Evolutionary conservation across 2,888 invertebrate genomes (phyloP), one percentile per base, ranked within the genome.

Genomic region (Microplitis manilae): DNA sequence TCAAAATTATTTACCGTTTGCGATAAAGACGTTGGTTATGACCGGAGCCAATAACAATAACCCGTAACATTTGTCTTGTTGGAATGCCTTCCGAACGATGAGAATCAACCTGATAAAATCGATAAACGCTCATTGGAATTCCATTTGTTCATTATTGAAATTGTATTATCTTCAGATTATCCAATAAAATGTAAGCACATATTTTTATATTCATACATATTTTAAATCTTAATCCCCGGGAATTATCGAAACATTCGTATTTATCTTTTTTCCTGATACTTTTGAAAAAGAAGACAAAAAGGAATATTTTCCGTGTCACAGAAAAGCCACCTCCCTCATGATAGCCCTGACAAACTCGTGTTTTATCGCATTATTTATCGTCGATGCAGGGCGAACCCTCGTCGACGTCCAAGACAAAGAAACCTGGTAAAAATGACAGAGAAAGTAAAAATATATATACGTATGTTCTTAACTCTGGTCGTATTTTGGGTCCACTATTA

Each of bases 351-450:
- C 88, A 88, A 88, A 89, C 88, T 89, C 89, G 87, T 89, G 89
- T 89, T 90, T 90, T 90, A 90, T 90, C 89, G 89, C 85, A 89
- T 89, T 89, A 89, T 89, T 90, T 89, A 90, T 89, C 88, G 87
- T 87, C 81, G 81, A 79, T 81, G 82, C 80, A 81, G 84, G 84
- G 85, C 83, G 85, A 77, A 79, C 74, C 82, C 81, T 74, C 80
- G 74, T 73, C 77, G 77, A 68, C 50, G 50, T 78, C 77, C 61
- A 64, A 40, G 73, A 41, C 13, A 15, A 41, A 76, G 67, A 72
- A 70, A 65, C 61, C 17, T 60, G n/a, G 30, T 30, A 64, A 30
- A 61, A 68, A 13, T 39, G 20, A 59, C 61, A 20, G 40, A 77
- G 59, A 20, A 40, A 76, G 79, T 75, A 80, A 72, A 64, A 65